Base-by-base conservation (phyloP, 2,113 vertebrate genomes). In the Peromyscus maniculatus region DNA sequence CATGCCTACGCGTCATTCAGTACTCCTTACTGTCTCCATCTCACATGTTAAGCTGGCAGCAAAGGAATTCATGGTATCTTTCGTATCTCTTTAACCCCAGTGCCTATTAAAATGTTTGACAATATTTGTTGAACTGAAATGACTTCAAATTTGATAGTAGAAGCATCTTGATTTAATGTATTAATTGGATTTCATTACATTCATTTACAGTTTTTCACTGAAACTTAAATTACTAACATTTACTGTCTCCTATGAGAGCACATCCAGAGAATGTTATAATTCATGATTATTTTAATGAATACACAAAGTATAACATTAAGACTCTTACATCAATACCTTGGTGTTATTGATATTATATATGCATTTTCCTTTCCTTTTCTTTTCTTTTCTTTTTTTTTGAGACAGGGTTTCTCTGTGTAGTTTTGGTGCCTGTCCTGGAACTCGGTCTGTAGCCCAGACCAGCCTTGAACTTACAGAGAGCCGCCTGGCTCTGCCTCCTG, bases 141-240 rank as follows among this genome's bases (percentile, higher is more conserved):
- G 79, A 96, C 74, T 80, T 95, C 75, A 77, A 3, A 87, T 36
- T 90, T 31, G 19, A 90, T 8, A 57, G n/a, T 43, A 95, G 91
- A 95, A 97, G 52, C 71, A 92, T 96, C 71, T 86, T 84, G 93
- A 97, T 96, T 87, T 91, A 92, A 93, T 95, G 79, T 4, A 64
- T 26, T 24, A 92, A 91, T 91, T 95, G 91, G 52, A 94, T 88
- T 91, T 93, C 89, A 97, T 97, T 96, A 93, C 28, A 75, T 74
- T 21, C 90, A 92, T 92, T 97, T 95, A 67, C 5, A 92, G 43
- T 80, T 94, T 96, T 97, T 95, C 69, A 83, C 8, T 59, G 67
- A 95, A 93, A 87, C 55, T 95, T 93, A 94, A 97, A 97, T 97
- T 83, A 94, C 72, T 62, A 91, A 46, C n/a, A 95, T 96, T 96